Evolutionary conservation across 2,888 invertebrate genomes (phyloP).

Genomic region (Drosophila falleni): DNA sequence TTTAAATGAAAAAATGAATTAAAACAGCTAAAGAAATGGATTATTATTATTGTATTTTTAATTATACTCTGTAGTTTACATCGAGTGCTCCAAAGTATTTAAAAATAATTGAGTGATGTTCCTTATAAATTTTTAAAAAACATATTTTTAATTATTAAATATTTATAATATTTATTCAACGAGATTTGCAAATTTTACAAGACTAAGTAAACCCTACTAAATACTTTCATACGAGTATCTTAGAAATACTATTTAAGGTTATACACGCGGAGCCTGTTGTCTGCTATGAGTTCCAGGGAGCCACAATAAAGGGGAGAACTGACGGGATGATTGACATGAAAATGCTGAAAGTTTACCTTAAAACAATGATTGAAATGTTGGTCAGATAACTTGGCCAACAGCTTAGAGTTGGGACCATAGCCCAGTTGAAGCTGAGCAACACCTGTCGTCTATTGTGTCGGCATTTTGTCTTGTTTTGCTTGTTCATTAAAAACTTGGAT

Average conservation of each 20-base stretch:
- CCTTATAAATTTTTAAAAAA: neutral
- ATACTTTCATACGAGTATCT: no score
- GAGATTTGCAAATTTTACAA: neutral
- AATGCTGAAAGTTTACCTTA: conserved; percentile 85
- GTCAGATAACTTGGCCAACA: conserved; percentile 8
- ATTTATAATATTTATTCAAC: neutral
- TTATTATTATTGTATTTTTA: neutral
- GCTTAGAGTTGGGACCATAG: conserved; percentile 1
- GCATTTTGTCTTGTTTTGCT: conserved; percentile 41
- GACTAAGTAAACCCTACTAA: neutral
- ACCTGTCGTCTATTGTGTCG: conserved; percentile 72
- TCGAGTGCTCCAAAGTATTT: neutral
- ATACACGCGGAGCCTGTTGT: conserved; percentile 5
- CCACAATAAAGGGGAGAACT: neutral
- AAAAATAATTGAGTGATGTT: no score
- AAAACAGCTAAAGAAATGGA: no score
- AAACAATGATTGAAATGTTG: conserved; percentile 80
- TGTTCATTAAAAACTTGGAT: conserved; percentile 74
- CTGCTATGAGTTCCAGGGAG: neutral
- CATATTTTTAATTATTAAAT: no score
- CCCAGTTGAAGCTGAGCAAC: conserved; percentile 42
- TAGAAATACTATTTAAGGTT: neutral
- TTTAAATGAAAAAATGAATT: no score
- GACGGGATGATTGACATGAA: conserved; percentile 81
- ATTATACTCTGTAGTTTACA: neutral